Evolutionary conservation across 1,140 invertebrate species (phyloP), one percentile per base, ranked within the genome.

Genomic region (Acromyrmex echinatior): DNA sequence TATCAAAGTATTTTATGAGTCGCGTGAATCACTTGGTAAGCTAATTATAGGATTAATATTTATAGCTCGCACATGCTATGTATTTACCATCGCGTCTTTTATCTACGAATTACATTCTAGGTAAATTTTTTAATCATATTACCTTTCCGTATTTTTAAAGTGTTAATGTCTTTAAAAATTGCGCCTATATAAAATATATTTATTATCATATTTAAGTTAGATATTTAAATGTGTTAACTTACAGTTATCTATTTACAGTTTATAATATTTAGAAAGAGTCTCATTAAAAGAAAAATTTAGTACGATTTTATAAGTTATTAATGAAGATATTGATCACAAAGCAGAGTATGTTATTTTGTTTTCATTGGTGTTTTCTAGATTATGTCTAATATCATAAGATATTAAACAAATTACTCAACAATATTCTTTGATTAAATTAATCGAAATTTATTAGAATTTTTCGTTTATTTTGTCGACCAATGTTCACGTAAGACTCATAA

Each of bases 1-100:
- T 87, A 86, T 49, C 49, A 65, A 31, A 25, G 71, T 91, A 94
- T 93, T 94, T 94, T 92, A 92, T 88, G 74, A 86, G 62, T 53
- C 80, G 82, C 90, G 86, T 94, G 94, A 94, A 94, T 94, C 93
- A 94, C 91, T 92, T 92, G 88, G 87, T 89, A 63, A 90, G 87
- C 92, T 92, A 94, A 94, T 95, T 94, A 94, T 92, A 91, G 89
- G 90, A 93, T 94, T 93, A 94, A 94, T 94, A 94, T 95, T 94
- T 94, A 94, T 94, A 92, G 86, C 86, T 82, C 66, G 80, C 14
- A 76, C 31, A 73, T 71, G 66, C 66, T n/a, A n/a, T 31, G 3
- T 7, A 16, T 21, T 70, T 18, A 3, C 28, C 5, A 71, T 12
- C 16, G 28, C 51, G n/a, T 63, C 21, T 21, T 12, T 74, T 77